These are phyloP conservation scores for Diadegma fenestrale DNA, from an alignment of 2,888 invertebrate genomes.

Conservation along the genomic window DNA sequence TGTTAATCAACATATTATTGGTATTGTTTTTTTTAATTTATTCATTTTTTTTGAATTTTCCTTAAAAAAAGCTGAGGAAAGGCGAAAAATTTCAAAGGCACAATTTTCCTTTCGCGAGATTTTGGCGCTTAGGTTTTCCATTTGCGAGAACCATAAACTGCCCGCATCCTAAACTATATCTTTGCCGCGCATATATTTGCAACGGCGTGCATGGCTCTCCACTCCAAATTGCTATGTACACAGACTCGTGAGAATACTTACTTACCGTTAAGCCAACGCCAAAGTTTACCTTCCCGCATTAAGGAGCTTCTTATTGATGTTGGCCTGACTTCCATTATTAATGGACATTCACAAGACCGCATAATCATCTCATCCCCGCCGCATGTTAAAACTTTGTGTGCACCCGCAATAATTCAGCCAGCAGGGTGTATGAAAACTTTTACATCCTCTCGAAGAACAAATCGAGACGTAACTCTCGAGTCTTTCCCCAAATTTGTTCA, in stretches of 20 bases:
- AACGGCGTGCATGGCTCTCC: constrained; percentile 1
- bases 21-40: too few relatives aligned
- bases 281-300: constrained; percentile 34
- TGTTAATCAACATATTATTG: too few relatives aligned
- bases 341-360: background rate
- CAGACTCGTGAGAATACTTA: constrained; percentile 48
- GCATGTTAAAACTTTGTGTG: background rate
- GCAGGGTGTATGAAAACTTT: too few relatives aligned
- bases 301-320: constrained; percentile 35
- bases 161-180: constrained; percentile 23
- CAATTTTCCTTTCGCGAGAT: too few relatives aligned
- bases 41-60: too few relatives aligned
- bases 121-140: too few relatives aligned
- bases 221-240: constrained; percentile 25
- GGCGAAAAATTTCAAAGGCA: too few relatives aligned
- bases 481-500: too few relatives aligned
- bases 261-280: constrained; percentile 49
- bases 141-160: background rate
- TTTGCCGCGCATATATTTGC: constrained; percentile 34
- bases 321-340: constrained; percentile 22
- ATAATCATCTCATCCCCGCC: background rate
- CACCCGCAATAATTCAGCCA: background rate
- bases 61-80: too few relatives aligned
- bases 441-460: too few relatives aligned
- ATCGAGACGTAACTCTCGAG: too few relatives aligned